These are phyloP conservation scores for Asobara japonica DNA, from an alignment of 1,140 invertebrate species.

Conservation along the genomic window DNA sequence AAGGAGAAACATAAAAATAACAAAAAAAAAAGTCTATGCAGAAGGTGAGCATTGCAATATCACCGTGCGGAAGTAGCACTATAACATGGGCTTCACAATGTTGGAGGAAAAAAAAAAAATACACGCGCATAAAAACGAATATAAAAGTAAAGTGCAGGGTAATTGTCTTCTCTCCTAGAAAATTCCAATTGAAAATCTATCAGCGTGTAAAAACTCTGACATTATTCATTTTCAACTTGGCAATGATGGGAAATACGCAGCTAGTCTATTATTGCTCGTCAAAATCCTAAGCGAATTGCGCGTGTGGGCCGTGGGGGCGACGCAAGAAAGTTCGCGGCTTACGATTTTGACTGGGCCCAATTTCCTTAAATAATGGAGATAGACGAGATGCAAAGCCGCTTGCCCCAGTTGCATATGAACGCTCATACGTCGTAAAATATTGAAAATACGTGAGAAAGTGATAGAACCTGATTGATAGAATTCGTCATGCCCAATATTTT, in stretches of 20 bases:
- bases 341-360: too few relatives aligned
- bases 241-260: not conserved
- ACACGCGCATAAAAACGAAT: not conserved
- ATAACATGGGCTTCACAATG: not conserved
- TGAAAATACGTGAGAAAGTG: too few relatives aligned
- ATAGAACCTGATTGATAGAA: too few relatives aligned
- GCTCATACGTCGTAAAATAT: too few relatives aligned
- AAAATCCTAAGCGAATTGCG: too few relatives aligned
- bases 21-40: not conserved
- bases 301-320: too few relatives aligned
- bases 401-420: too few relatives aligned
- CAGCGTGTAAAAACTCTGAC: not conserved
- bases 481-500: too few relatives aligned
- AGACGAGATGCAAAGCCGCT: too few relatives aligned
- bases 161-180: not conserved
- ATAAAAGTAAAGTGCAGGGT: conserved; percentile 9
- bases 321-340: too few relatives aligned
- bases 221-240: not conserved
- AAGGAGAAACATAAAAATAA: not conserved
- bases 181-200: not conserved
- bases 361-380: too few relatives aligned
- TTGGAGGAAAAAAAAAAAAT: not conserved
- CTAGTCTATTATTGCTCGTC: too few relatives aligned
- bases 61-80: not conserved
- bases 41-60: conserved; percentile 1